phyloP scores from a whole-genome alignment of 2,797 vertebrate genomes.

The Staurois parvus region DNA sequence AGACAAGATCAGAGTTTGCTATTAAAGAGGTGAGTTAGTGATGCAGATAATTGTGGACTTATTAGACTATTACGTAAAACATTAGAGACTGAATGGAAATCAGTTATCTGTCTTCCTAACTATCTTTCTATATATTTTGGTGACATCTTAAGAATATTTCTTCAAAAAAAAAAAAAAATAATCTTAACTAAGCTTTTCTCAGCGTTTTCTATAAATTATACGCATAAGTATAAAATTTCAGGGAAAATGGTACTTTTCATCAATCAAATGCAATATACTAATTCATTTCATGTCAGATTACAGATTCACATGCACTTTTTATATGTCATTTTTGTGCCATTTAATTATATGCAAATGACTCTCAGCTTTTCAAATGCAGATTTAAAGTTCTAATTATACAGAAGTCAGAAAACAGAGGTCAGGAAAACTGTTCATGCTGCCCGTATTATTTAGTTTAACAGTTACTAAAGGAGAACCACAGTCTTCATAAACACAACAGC shows the following conservation, averaged over 20 bases:
- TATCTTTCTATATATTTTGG: neutral
- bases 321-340: neutral
- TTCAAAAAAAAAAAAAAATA: neutral
- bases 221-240: conserved; percentile 5
- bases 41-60: conserved; percentile 26
- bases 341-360: conserved; percentile 44
- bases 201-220: conserved; percentile 18
- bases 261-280: conserved; percentile 28
- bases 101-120: conserved; percentile 9
- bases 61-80: conserved; percentile 10
- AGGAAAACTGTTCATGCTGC: neutral
- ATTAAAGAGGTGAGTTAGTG: conserved; percentile 18
- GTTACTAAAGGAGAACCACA: too few relatives aligned
- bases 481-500: too few relatives aligned
- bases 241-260: conserved; percentile 4
- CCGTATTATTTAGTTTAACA: neutral
- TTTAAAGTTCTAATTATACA: conserved; percentile 44
- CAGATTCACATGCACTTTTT: conserved; percentile 13
- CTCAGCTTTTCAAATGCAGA: conserved; percentile 33
- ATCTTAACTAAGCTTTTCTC: neutral
- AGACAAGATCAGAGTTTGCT: conserved; percentile 13
- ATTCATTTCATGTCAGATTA: conserved; percentile 18
- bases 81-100: neutral
- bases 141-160: neutral
- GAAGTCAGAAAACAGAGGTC: conserved; percentile 46